Evolutionary conservation across 2,797 vertebrate species (phyloP), one percentile per base, ranked within the genome.

Genomic region (Epinephelus coioides): DNA sequence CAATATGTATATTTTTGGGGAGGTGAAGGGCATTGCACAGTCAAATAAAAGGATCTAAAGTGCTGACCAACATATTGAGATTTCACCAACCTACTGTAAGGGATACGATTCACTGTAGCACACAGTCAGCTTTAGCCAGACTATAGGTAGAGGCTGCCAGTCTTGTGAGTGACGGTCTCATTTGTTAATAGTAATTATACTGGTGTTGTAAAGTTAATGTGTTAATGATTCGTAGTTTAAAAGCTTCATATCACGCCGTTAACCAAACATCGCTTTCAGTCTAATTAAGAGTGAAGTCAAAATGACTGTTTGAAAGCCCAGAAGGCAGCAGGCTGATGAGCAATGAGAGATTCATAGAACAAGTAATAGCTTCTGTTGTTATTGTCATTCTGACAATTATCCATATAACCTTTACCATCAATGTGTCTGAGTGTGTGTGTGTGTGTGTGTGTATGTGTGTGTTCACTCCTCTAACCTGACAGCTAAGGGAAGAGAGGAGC

Each of bases 401-500:
- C 40, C 30, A 51, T 6, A 2, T 38, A 70, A 60, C 72, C 57
- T 83, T 82, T 47, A 69, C 15, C 12, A 4, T 53, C 25, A 6
- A 4, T 65, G 62, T 70, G 53, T 78, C 19, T 75, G 43, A 59
- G 8, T 71, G 40, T 51, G 38, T 73, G 47, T 38, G 74, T 56
- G 65, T 17, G 57, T 49, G 25, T 49, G 25, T 17, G 57, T 49
- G 54, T 79, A 54, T 38, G 68, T 65, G 50, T 21, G 47, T 50
- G 66, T 49, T 12, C 40, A 43, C 34, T 34, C 34, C 18, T 67
- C 74, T 78, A 79, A 76, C 76, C 76, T 84, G 89, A 86, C 86
- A 86, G 83, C 72, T 79, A 19, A 64, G 81, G 65, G 75, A 79
- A 83, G 70, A 73, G 68, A 70, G 51, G 43, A 79, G 63, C 75